Evolutionary conservation across 2,888 invertebrate genomes (phyloP), one percentile per base, ranked within the genome.

Genomic region (Drosophila colorata): DNA sequence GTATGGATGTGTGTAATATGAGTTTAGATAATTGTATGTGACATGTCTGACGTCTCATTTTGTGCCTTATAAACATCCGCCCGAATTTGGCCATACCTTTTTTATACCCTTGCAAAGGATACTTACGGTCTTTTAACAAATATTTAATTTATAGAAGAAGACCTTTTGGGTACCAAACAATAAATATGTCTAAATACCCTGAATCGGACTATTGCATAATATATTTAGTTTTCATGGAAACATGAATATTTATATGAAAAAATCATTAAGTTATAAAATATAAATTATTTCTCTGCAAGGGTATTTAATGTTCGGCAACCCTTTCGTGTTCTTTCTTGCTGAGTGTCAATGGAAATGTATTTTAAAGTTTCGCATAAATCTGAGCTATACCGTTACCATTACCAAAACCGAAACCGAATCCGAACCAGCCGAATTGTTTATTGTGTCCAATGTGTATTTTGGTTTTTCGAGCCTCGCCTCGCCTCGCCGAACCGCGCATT

Each of bases 1-100:
- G 20, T 40, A 5, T 41, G 9, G 40, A 8, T 52, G 18, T 28
- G 23, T 31, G 6, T 55, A 44, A 58, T 47, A 18, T 23, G 40
- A 28, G 9, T 57, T 47, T 55, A 51, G 59, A 65, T 65, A 65
- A 66, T 65, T 77, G 74, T 80, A 43, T 84, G 74, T 69, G 78
- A 80, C 75, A 81, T 59, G 59, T 63, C 55, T 78, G 83, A 76
- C 80, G 76, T 70, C 75, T 82, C 76, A 72, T 83, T 83, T 83
- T 78, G 70, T 78, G 86, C 72, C 74, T 65, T 66, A 69, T 79
- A 82, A 82, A 86, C 75, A 70, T 72, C 47, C 76, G 67, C 63
- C 65, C 68, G 67, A 66, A 68, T 79, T 72, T 74, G 61, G 58
- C 65, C 76, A 64, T 59, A 46, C 64, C 61, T 64, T 63, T 65